Evolutionary conservation across 1,140 invertebrate genomes (phyloP), one percentile per base, ranked within the genome.

Genomic region (Sarcophaga bullata): DNA sequence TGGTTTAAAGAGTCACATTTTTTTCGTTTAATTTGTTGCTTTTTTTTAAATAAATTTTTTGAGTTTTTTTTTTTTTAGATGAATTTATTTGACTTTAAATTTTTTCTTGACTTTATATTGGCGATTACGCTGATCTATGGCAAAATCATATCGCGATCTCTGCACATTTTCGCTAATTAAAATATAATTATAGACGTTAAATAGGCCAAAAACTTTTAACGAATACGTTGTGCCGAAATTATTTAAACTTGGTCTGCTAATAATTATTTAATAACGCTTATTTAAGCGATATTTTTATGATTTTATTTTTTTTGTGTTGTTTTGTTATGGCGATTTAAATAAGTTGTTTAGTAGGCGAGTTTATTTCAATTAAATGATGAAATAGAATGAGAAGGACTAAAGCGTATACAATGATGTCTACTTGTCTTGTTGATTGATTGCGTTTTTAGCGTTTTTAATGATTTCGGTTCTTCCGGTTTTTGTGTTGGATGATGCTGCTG

Each of bases 121-220:
- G 80, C 88, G 88, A 85, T 89, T 89, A 80, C 87, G 88, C 84
- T 88, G 88, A 89, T 90, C 88, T 90, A 90, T 86, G 85, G 87
- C 86, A 85, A 90, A 88, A 85, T 87, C 89, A 90, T 90, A 90
- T 90, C 89, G 87, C 89, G 89, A 90, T 90, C 89, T 90, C 89
- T 90, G 89, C 89, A 90, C 89, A 90, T 90, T 90, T 89, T 90
- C 88, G 86, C 88, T 88, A 86, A 85, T 85, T 84, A 89, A 87
- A 85, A 87, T 86, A 86, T 85, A 86, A 85, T 84, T 85, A 86
- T 86, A 86, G 84, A 86, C 85, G 87, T 86, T 85, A 83, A 89
- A 85, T 85, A 88, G 84, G 81, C 86, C 87, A 78, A 88, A 85
- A 83, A 86, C 88, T 86, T 86, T 86, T 89, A 88, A 84, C 87